These are phyloP conservation scores for Cecropterus lyciades DNA, from an alignment of 1,140 invertebrate species.

Conservation along the genomic window DNA sequence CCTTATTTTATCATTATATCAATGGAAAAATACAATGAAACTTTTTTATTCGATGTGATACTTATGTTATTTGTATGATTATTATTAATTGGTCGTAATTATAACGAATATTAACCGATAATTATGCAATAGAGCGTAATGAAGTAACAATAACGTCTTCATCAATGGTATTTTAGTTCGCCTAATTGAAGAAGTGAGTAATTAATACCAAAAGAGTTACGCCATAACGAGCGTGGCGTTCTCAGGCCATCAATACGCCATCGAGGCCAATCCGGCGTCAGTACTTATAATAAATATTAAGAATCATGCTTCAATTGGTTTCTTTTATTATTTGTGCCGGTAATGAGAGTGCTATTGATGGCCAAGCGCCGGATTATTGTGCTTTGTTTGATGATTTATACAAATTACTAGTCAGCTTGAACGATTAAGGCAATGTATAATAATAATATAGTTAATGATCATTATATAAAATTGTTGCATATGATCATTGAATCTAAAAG, in stretches of 20 bases:
- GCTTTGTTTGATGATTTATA: conserved; percentile 5
- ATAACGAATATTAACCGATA: no score
- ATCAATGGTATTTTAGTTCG: neutral
- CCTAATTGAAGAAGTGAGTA: neutral
- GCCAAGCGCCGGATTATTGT: conserved; percentile 10
- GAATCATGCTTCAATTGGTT: conserved; percentile 46
- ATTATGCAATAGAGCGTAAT: neutral
- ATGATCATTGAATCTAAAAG: neutral
- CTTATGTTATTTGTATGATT: no score
- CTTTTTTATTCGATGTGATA: no score
- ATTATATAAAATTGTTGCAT: neutral
- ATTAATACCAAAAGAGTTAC: conserved; percentile 3
- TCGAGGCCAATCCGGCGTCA: conserved; percentile 39
- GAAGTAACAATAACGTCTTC: neutral
- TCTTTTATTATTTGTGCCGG: conserved; percentile 16
- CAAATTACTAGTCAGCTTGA: neutral
- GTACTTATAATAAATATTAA: conserved; percentile 48
- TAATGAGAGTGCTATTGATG: conserved; percentile 1
- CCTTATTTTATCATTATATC: no score
- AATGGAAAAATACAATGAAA: no score
- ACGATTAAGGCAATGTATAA: neutral
- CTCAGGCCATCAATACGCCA: conserved; percentile 44
- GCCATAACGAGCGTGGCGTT: conserved; percentile 6
- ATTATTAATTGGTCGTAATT: no score
- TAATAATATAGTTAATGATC: conserved; percentile 2